Base-by-base conservation (phyloP, 1,140 invertebrate species). In the Chionoecetes opilio region DNA sequence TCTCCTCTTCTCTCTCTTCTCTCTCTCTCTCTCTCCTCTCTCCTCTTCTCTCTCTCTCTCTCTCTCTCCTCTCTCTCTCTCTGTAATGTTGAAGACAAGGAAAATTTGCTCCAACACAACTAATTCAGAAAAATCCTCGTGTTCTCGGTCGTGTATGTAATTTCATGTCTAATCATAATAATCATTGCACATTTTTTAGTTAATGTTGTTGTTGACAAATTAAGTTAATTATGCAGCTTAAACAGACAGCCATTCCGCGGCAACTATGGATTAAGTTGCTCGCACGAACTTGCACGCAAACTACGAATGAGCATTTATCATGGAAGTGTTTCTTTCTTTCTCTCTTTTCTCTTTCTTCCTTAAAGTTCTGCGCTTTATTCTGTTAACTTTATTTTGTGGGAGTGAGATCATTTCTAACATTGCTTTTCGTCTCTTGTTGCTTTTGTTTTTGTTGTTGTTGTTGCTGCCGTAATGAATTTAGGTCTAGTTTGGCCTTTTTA, bases 141-240 rank as follows among this genome's bases (percentile, higher is more conserved):
- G n/a, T 5, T n/a, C 63, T 5, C n/a, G 3, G 63, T 21, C 63
- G n/a, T n/a, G 26, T 75, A 21, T n/a, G 26, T 75, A 75, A 75
- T 75, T 75, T 75, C 63, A 75, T 21, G 63, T 17, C 26, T 75
- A 75, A 75, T 75, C n/a, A 75, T 75, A 75, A 75, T n/a, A n/a
- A 75, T 75, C n/a, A 75, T 46, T 46, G n/a, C n/a, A n/a, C n/a
- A n/a, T n/a, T n/a, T n/a, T 46, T 8, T 5, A 75, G 63, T 21
- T 75, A n/a, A n/a, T 75, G 63, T 75, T 75, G 63, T 75, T n/a
- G 63, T 75, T 75, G n/a, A 75, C n/a, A 75, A 75, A 75, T 75
- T 75, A 75, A 75, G 63, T 75, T 75, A 75, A 75, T 75, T 75
- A 75, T 75, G 63, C 63, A 75, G 63, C 21, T 75, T 75, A 75